phyloP scores from a whole-genome alignment of 2,888 invertebrate species.

The Dyspetes luteomarginatus region DNA sequence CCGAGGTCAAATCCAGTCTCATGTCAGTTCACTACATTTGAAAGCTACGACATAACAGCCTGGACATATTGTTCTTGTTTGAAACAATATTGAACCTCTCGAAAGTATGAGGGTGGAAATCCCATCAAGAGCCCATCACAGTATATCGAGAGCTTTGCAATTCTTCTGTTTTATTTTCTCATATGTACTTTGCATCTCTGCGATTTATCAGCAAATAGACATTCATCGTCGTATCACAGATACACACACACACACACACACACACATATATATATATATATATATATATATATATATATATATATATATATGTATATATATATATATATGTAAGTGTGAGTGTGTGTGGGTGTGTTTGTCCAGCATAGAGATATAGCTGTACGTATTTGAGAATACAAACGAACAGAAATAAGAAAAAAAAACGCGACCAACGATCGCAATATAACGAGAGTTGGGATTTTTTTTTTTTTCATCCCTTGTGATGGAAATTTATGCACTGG shows the following conservation, averaged over 20 bases:
- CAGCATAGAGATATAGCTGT: neutral
- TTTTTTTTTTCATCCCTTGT: neutral
- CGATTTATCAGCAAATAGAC: neutral
- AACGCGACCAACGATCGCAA: neutral
- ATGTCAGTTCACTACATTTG: conserved; percentile 33
- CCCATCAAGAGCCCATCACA: neutral
- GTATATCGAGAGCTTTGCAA: neutral
- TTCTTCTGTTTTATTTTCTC: neutral
- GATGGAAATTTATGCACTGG: neutral
- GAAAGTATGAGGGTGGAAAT: conserved; percentile 14
- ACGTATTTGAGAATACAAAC: neutral
- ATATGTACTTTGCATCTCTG: neutral
- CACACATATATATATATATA: no score
- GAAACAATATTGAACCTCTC: conserved; percentile 37
- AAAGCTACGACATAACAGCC: neutral
- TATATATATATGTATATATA: no score
- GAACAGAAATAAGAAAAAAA: neutral
- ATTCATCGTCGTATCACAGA: neutral
- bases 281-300: no score
- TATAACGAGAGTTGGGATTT: neutral
- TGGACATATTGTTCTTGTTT: conserved; percentile 46
- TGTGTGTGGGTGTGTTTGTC: neutral
- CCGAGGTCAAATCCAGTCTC: conserved; percentile 4
- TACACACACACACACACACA: no score
- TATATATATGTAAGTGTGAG: neutral